A percentile compares a stretch with the other conserved stretches of the same genome.
These are phyloP conservation scores for Montipora capricornis DNA, from an alignment of 64 coral and sea anemone genomes.

Conservation along the genomic window DNA sequence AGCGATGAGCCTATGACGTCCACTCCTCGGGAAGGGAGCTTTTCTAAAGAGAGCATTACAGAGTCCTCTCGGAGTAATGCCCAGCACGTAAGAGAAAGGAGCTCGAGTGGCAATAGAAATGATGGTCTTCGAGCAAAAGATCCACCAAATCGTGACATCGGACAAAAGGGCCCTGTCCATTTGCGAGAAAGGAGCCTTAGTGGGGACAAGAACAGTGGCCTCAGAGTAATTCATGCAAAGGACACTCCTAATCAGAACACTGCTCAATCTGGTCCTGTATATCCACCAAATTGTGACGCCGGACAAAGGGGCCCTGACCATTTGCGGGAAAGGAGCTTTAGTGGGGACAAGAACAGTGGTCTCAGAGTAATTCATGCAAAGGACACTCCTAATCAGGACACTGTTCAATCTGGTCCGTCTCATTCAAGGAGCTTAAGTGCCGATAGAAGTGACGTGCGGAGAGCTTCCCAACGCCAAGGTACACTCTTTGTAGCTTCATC, in stretches of 20 bases:
- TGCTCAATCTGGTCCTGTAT: background rate
- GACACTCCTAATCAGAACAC: constrained; percentile 2
- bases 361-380: background rate
- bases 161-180: background rate
- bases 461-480: constrained; percentile 10
- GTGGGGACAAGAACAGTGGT: background rate
- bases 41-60: background rate
- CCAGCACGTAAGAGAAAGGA: constrained; percentile 22
- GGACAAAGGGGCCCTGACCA: background rate
- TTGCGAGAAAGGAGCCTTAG: constrained; percentile 42
- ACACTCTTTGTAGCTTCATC: constrained; percentile 18
- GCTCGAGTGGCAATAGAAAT: background rate
- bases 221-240: background rate
- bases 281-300: too few relatives aligned
- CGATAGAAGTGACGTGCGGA: constrained; percentile 23
- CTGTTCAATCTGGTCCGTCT: background rate
- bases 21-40: constrained; percentile 5
- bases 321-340: constrained; percentile 33
- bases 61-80: constrained; percentile 9
- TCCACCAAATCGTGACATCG: background rate
- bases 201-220: background rate
- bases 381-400: background rate
- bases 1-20: background rate
- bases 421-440: constrained; percentile 24
- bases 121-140: constrained; percentile 9